phyloP scores from a whole-genome alignment of 2,888 invertebrate species.

The Bedellia somnulentella region DNA sequence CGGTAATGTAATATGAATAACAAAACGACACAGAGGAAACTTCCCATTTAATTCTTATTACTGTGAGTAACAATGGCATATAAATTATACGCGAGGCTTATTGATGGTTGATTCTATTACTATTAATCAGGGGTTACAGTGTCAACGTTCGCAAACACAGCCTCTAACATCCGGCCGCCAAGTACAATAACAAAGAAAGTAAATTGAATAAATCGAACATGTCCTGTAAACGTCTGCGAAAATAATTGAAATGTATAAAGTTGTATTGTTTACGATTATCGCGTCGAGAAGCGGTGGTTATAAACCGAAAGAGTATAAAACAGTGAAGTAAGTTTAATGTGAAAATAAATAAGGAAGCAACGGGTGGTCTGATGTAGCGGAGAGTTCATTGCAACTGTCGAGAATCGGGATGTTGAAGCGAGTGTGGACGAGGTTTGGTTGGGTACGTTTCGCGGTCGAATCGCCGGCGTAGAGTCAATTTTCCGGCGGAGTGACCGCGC shows the following conservation, averaged over 20 bases:
- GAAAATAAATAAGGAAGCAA: too few relatives aligned
- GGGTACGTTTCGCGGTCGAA: slow-evolving; percentile 20
- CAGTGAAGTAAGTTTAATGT: too few relatives aligned
- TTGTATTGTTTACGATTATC: too few relatives aligned
- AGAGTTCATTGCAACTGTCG: too few relatives aligned
- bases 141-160: slow-evolving; percentile 5
- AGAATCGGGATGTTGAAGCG: too few relatives aligned
- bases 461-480: slow-evolving; percentile 37
- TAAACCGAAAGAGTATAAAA: too few relatives aligned
- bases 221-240: too few relatives aligned
- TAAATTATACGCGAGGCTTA: slow-evolving; percentile 27
- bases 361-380: too few relatives aligned
- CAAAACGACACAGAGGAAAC: slow-evolving; percentile 53
- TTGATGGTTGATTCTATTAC: slow-evolving; percentile 19
- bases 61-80: slow-evolving; percentile 37
- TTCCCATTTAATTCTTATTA: slow-evolving; percentile 55
- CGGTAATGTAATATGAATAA: slow-evolving; percentile 60
- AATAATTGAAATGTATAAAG: too few relatives aligned
- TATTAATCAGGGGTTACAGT: slow-evolving; percentile 19
- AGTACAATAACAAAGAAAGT: too few relatives aligned
- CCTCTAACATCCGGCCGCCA: background rate
- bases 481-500: slow-evolving; percentile 34
- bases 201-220: too few relatives aligned
- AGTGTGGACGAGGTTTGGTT: background rate
- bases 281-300: too few relatives aligned